phyloP scores from a whole-genome alignment of 2,797 vertebrate genomes.

The Scyliorhinus canicula region DNA sequence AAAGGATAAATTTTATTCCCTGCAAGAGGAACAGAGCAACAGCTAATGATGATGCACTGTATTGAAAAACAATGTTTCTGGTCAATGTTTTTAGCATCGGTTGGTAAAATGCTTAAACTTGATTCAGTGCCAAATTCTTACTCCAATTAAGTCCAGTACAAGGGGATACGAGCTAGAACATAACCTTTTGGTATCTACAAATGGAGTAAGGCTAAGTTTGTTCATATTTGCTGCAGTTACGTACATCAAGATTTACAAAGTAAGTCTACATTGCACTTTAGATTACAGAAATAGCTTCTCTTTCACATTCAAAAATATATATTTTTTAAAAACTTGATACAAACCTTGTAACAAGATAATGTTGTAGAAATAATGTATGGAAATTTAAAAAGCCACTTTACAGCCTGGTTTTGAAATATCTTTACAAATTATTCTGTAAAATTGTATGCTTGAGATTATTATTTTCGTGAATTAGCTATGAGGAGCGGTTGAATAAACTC shows the following conservation, averaged over 20 bases:
- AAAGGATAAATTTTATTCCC: not conserved
- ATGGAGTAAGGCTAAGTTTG: not conserved
- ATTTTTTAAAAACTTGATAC: not conserved
- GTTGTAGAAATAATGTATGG: not conserved
- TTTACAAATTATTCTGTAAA: conserved; percentile 45
- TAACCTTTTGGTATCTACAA: not conserved
- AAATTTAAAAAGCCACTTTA: conserved; percentile 38
- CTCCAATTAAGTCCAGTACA: not conserved
- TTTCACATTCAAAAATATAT: not conserved
- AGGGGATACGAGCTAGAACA: not conserved
- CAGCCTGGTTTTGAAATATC: conserved; percentile 41
- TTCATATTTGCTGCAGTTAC: not conserved
- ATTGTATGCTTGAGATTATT: not conserved
- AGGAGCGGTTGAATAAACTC: too few relatives aligned
- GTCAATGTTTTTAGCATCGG: not conserved
- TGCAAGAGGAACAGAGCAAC: not conserved
- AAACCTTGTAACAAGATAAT: not conserved
- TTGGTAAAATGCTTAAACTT: not conserved
- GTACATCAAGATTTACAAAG: not conserved
- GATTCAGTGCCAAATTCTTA: not conserved
- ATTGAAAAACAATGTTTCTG: not conserved
- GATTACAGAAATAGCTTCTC: not conserved
- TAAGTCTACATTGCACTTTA: not conserved
- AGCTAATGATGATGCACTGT: not conserved
- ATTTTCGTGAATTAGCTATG: too few relatives aligned